These are phyloP conservation scores for Falco peregrinus DNA, from an alignment of 2,797 vertebrate species.

Conservation along the genomic window DNA sequence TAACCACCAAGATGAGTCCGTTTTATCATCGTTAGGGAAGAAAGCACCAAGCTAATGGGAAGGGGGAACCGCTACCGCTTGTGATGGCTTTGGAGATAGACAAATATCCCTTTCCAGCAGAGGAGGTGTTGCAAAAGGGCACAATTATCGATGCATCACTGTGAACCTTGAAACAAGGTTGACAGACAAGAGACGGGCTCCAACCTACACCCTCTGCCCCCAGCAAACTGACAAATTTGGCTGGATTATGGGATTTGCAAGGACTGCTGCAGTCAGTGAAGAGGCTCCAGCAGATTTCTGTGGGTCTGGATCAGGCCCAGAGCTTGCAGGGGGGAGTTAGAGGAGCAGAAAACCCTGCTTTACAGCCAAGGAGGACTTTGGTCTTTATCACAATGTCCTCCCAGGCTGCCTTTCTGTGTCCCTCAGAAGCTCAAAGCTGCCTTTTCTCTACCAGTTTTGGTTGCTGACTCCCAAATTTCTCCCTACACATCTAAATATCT, in stretches of 20 bases:
- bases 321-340: neutral
- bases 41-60: neutral
- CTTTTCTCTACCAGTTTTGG: neutral
- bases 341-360: neutral
- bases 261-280: neutral
- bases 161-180: neutral
- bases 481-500: neutral
- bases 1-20: neutral
- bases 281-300: neutral
- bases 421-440: neutral
- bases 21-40: neutral
- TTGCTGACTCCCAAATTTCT: neutral
- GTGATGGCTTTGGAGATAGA: neutral
- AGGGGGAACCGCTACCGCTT: neutral
- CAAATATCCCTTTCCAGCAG: neutral
- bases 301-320: neutral
- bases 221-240: rapidly evolving
- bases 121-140: neutral
- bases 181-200: neutral
- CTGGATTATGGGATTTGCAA: neutral
- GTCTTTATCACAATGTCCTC: neutral
- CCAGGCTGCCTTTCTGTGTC: neutral
- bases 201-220: neutral
- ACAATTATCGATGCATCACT: rapidly evolving
- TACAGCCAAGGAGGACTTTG: neutral